A percentile compares a stretch with the other conserved stretches of the same genome.
Evolutionary conservation across 1,140 invertebrate species (phyloP).

Genomic region (Hyposmocoma kahamanoa): DNA sequence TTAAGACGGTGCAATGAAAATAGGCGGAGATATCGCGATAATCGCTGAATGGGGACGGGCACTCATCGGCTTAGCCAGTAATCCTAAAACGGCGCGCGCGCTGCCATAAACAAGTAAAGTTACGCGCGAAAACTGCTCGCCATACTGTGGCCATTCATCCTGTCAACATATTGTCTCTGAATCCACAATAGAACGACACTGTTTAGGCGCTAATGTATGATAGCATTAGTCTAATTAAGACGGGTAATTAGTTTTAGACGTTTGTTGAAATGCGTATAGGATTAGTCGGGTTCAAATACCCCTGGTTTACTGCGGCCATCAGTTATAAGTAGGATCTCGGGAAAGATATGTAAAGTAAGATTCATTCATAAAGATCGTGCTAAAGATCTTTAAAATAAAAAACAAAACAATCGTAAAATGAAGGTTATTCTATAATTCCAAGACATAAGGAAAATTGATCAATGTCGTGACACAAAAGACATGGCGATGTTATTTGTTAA

Average conservation of each 20-base stretch:
- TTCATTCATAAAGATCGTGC: no score
- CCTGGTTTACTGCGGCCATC: no score
- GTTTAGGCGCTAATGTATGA: constrained; percentile 57
- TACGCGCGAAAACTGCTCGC: constrained; percentile 54
- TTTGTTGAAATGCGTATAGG: constrained; percentile 17
- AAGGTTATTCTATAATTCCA: no score
- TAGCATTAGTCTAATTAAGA: constrained; percentile 57
- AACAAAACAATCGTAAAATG: no score
- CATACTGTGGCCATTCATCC: constrained; percentile 59
- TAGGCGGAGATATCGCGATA: constrained; percentile 49
- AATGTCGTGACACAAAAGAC: no score
- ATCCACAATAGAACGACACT: constrained; percentile 50
- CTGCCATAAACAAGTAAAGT: constrained; percentile 58
- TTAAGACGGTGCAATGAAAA: constrained; percentile 50
- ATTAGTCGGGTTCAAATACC: no score
- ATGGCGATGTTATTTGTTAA: no score
- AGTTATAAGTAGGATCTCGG: no score
- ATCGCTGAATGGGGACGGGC: constrained; percentile 56
- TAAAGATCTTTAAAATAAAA: no score
- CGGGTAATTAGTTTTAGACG: constrained; percentile 49
- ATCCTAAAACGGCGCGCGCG: constrained; percentile 59
- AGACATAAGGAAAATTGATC: no score
- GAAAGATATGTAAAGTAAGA: no score
- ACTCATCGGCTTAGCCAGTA: constrained; percentile 58
- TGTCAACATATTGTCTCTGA: constrained; percentile 66